phyloP scores from a whole-genome alignment of 2,113 vertebrate genomes.

The Puma concolor region DNA sequence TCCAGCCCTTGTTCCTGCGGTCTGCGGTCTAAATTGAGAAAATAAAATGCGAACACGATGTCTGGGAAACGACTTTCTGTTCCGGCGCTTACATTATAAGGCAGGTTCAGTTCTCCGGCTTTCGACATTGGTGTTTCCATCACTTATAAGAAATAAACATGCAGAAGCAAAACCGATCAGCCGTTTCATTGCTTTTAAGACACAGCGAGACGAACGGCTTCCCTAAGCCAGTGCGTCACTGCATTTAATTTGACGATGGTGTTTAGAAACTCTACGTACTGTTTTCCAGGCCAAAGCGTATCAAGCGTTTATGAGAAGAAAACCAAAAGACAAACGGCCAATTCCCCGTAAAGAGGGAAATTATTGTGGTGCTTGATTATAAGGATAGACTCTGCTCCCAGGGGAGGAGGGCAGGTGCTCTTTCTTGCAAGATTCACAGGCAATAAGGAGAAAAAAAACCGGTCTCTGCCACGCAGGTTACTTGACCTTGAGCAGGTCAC shows the following conservation, averaged over 20 bases:
- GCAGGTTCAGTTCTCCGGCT: slow-evolving; percentile 33
- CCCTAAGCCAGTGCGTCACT: slow-evolving; percentile 48
- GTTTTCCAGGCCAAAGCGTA: slow-evolving; percentile 43
- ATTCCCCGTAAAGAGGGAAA: slow-evolving; percentile 23
- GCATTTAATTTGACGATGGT: slow-evolving; percentile 67
- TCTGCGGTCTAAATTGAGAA: slow-evolving; percentile 56
- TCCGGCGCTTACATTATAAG: slow-evolving; percentile 35
- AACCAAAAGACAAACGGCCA: slow-evolving; percentile 61
- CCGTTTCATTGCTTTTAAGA: slow-evolving; percentile 63
- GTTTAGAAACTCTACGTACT: slow-evolving; percentile 56
- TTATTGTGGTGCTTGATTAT: background rate
- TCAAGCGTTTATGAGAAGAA: slow-evolving; percentile 59
- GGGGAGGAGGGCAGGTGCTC: background rate
- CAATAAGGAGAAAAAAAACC: background rate
- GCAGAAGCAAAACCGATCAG: slow-evolving; percentile 57
- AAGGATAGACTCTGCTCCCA: background rate
- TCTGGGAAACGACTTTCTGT: slow-evolving; percentile 49
- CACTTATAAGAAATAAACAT: slow-evolving; percentile 58
- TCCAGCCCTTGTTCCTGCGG: slow-evolving; percentile 21
- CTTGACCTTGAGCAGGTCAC: background rate
- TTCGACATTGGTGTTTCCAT: slow-evolving; percentile 53
- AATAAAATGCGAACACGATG: slow-evolving; percentile 43
- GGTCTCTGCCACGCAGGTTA: background rate
- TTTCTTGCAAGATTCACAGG: background rate
- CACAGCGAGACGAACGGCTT: slow-evolving; percentile 48